Conservation (phyloP, 2,113 vertebrate species). For the Morone saxatilis region DNA sequence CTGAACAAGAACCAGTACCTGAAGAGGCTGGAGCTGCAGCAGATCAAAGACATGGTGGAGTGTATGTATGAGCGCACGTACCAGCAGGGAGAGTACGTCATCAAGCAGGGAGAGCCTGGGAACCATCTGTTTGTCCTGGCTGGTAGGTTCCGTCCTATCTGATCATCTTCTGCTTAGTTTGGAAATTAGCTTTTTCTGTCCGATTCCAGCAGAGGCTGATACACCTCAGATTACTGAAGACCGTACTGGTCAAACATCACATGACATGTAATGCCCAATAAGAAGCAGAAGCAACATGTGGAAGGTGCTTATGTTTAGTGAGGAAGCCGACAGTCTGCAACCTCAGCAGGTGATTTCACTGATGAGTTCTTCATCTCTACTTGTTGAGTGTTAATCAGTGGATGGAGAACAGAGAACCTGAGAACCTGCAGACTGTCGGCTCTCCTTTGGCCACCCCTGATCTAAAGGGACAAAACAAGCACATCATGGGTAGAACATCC, state of each 20-base stretch:
- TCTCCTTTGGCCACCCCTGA: neutral
- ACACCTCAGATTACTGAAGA: too few relatives aligned
- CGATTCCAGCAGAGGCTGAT: neutral
- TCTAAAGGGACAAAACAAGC: neutral
- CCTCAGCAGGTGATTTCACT: neutral
- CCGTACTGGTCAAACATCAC: fast-evolving
- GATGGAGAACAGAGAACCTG: neutral
- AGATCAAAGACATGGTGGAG: conserved; percentile 94
- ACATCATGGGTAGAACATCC: neutral
- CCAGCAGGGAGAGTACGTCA: conserved; percentile 89
- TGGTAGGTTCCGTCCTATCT: conserved; percentile 76
- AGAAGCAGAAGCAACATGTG: neutral
- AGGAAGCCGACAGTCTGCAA: neutral
- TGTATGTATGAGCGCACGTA: conserved; percentile 94
- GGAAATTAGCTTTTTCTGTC: neutral
- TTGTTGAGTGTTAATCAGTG: neutral
- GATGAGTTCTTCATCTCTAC: too few relatives aligned
- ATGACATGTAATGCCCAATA: neutral
- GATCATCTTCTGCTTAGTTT: neutral
- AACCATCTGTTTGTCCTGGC: conserved; percentile 94
- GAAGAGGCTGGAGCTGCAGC: conserved; percentile 91
- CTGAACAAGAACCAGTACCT: conserved; percentile 94
- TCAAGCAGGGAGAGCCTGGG: conserved; percentile 92
- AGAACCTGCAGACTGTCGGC: neutral
- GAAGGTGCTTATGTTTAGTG: neutral